These are phyloP conservation scores for Plagodis pulveraria DNA, from an alignment of 2,888 invertebrate species.

Conservation along the genomic window DNA sequence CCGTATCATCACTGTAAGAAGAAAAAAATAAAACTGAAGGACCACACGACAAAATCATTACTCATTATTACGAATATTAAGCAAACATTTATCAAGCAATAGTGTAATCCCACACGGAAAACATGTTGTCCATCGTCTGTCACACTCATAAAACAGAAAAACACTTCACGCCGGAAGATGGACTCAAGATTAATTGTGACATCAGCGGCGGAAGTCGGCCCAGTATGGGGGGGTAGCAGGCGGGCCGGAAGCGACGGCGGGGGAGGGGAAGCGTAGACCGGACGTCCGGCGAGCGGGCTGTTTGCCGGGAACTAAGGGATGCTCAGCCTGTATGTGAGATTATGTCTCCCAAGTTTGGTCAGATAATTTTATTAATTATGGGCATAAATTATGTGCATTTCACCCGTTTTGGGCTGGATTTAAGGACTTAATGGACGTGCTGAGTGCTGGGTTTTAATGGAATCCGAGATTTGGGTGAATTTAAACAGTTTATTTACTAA, in stretches of 20 bases:
- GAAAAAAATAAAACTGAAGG: no score
- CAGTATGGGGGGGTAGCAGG: slow-evolving; percentile 32
- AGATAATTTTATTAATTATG: slow-evolving; percentile 41
- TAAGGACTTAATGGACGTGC: slow-evolving; percentile 5
- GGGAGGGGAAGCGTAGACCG: slow-evolving; percentile 54
- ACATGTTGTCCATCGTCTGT: slow-evolving; percentile 23
- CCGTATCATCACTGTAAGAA: no score
- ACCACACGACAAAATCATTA: no score
- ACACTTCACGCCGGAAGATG: slow-evolving; percentile 56
- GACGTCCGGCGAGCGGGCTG: slow-evolving; percentile 65
- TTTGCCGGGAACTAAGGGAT: slow-evolving; percentile 46
- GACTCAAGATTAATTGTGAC: slow-evolving; percentile 61
- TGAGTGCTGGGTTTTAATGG: slow-evolving; percentile 7
- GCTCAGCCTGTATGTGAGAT: slow-evolving; percentile 38
- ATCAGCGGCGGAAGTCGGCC: slow-evolving; percentile 56
- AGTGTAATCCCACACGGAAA: slow-evolving; percentile 25
- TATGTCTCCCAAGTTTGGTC: slow-evolving; percentile 38
- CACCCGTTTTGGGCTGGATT: slow-evolving; percentile 20
- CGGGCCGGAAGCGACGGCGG: slow-evolving; percentile 38
- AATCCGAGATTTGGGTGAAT: slow-evolving; percentile 18
- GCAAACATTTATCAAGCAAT: neutral
- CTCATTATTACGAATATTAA: no score
- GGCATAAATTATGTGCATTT: slow-evolving; percentile 33
- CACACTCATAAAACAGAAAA: slow-evolving; percentile 53
- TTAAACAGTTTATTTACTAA: slow-evolving; percentile 5